These are phyloP conservation scores for Yoshiicerus persimilis DNA, from an alignment of 1,140 invertebrate genomes.

Conservation along the genomic window DNA sequence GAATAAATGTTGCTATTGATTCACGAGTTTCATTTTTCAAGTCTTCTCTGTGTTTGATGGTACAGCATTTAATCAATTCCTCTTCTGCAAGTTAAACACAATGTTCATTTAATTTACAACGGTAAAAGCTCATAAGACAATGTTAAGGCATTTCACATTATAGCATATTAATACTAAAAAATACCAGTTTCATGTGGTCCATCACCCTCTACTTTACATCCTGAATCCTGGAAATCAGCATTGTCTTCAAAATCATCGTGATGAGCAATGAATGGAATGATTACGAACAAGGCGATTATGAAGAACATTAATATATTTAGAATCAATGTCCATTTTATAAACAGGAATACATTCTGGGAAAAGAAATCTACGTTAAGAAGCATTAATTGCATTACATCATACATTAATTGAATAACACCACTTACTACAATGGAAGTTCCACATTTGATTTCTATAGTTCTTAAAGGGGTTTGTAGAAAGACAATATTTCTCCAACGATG, in stretches of 20 bases:
- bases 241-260: neutral
- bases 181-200: neutral
- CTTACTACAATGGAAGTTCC: constrained; percentile 39
- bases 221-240: neutral
- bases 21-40: neutral
- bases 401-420: neutral
- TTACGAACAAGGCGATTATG: constrained; percentile 66
- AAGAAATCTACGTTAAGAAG: neutral
- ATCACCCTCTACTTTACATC: neutral
- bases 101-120: neutral
- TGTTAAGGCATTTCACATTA: neutral
- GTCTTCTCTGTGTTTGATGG: neutral
- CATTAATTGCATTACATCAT: neutral
- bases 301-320: constrained; percentile 69
- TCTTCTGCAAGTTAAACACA: neutral
- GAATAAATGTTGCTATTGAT: neutral
- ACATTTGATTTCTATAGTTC: constrained; percentile 32
- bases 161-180: too few species aligned
- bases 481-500: constrained; percentile 35
- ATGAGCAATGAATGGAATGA: constrained; percentile 66
- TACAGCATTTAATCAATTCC: constrained; percentile 1
- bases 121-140: neutral
- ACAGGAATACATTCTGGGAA: constrained; percentile 76
- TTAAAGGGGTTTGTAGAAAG: constrained; percentile 32
- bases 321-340: constrained; percentile 77